Percentiles rank a stretch among this genome's conserved stretches.
phyloP scores from a whole-genome alignment of 92 coral and sea anemone species.

The Muricea muricata region DNA sequence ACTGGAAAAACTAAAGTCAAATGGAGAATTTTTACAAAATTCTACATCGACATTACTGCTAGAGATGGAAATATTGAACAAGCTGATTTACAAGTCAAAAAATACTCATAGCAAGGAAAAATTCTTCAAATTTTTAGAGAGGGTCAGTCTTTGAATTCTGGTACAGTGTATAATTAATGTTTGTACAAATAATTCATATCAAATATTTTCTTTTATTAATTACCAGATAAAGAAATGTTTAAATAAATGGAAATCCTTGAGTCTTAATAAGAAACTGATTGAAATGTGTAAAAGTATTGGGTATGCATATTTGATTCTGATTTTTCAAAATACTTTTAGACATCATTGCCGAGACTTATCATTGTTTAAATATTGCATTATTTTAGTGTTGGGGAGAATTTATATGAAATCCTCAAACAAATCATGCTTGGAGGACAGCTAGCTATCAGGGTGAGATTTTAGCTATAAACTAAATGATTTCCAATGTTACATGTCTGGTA shows the following conservation, averaged over 20 bases:
- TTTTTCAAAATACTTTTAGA: background rate
- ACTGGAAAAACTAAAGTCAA: background rate
- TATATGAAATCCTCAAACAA: background rate
- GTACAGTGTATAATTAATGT: background rate
- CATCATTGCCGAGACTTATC: no score
- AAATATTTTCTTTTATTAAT: no score
- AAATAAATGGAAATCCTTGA: background rate
- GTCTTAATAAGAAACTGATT: background rate
- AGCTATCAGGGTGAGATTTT: slow-evolving; percentile 26
- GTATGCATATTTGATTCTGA: background rate
- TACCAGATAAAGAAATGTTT: slow-evolving; percentile 28
- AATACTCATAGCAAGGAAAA: slow-evolving; percentile 88
- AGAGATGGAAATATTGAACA: slow-evolving; percentile 66
- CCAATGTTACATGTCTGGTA: no score
- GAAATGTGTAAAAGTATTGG: background rate
- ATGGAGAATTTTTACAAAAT: background rate
- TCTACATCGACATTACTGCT: slow-evolving; percentile 62
- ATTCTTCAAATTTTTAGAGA: slow-evolving; percentile 79
- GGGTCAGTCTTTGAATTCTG: slow-evolving; percentile 39
- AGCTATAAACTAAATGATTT: no score
- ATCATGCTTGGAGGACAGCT: slow-evolving; percentile 26
- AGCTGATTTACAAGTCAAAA: slow-evolving; percentile 76
- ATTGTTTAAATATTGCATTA: background rate
- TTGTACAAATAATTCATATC: no score
- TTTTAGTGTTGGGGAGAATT: background rate